Evolutionary conservation across 2,888 invertebrate species (phyloP).

Genomic region (Heliconius ismenius): DNA sequence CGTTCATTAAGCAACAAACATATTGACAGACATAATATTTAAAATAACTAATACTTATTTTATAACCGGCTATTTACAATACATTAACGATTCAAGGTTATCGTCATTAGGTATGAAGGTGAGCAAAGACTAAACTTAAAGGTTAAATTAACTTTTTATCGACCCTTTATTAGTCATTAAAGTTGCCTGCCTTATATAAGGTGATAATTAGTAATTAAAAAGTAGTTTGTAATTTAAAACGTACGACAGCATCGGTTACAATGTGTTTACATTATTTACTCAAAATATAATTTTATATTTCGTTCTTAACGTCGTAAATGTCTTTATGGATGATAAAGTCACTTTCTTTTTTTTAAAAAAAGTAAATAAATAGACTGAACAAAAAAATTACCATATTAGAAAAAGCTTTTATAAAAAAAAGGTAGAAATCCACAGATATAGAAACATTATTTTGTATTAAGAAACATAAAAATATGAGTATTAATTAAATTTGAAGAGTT

Average conservation of each 20-base stretch:
- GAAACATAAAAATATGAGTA: not conserved
- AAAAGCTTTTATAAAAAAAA: not conserved
- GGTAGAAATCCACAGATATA: not conserved
- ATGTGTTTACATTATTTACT: not conserved
- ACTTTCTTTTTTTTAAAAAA: not conserved
- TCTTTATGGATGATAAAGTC: too few species aligned
- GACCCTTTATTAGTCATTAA: slow-evolving; percentile 18
- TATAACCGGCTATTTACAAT: not conserved
- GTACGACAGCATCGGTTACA: not conserved
- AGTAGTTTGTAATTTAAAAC: not conserved
- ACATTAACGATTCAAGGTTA: slow-evolving; percentile 7
- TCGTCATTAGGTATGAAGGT: slow-evolving; percentile 6
- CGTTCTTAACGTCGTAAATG: too few species aligned
- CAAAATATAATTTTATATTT: not conserved
- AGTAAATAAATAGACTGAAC: not conserved
- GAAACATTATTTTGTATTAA: not conserved
- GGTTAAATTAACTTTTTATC: slow-evolving; percentile 5
- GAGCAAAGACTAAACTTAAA: not conserved
- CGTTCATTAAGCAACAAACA: not conserved
- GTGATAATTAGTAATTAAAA: slow-evolving; percentile 13
- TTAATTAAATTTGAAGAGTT: not conserved
- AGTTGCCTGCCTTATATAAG: not conserved
- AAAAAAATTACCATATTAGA: not conserved
- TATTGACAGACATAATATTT: not conserved
- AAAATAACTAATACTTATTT: not conserved